These are phyloP conservation scores for Brachypodius melanocephalos DNA, from an alignment of 2,113 vertebrate genomes.

Conservation along the genomic window DNA sequence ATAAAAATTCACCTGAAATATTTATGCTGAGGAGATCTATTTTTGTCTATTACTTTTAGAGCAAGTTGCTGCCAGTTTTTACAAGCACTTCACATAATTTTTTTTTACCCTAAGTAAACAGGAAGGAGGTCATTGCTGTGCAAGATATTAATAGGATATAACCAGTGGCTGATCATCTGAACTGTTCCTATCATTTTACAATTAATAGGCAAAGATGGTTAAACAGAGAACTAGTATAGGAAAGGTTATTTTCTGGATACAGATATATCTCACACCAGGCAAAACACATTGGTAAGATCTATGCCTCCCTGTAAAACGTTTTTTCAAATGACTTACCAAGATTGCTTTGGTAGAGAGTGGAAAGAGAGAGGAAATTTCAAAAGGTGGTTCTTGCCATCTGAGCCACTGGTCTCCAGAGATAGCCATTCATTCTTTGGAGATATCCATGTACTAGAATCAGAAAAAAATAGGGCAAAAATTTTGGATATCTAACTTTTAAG, in stretches of 20 bases:
- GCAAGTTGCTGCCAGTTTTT: neutral
- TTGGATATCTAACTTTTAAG: neutral
- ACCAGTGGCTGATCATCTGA: neutral
- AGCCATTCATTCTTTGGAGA: neutral
- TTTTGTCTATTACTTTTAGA: neutral
- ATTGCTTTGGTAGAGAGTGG: neutral
- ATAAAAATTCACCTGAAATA: neutral
- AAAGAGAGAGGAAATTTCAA: neutral
- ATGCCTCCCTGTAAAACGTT: neutral
- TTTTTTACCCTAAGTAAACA: neutral
- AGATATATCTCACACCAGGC: neutral
- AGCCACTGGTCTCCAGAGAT: neutral
- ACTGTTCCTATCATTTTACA: neutral
- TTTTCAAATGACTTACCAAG: neutral
- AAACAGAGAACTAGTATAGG: neutral
- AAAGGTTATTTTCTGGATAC: neutral
- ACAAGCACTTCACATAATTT: neutral
- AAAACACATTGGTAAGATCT: neutral
- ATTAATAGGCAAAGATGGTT: neutral
- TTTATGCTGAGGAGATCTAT: neutral
- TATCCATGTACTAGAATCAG: rapidly evolving
- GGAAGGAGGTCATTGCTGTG: neutral
- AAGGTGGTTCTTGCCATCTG: neutral
- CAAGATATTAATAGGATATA: neutral
- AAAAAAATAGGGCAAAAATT: neutral